phyloP scores from a whole-genome alignment of 2,888 invertebrate species.

The Amitus sp. region DNA sequence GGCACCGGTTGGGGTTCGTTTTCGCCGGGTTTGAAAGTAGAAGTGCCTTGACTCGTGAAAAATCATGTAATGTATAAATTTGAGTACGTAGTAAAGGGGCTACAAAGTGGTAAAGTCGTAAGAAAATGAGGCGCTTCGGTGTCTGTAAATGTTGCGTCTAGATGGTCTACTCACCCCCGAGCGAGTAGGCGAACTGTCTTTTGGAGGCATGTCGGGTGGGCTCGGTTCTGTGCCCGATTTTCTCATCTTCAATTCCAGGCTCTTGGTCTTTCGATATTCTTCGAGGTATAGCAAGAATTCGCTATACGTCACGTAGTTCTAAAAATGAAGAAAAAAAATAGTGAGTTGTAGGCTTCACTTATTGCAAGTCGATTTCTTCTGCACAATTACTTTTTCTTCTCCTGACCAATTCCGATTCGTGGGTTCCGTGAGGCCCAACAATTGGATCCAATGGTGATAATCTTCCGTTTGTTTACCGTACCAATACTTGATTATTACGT shows the following conservation, averaged over 20 bases:
- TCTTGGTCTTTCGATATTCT: constrained; percentile 69
- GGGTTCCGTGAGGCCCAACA: constrained; percentile 75
- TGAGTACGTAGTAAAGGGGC: too few relatives aligned
- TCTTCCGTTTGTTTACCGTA: constrained; percentile 78
- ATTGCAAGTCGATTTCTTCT: too few relatives aligned
- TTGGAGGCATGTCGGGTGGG: constrained; percentile 45
- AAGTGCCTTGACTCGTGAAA: too few relatives aligned
- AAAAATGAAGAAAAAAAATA: too few relatives aligned
- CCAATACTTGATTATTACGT: constrained; percentile 82
- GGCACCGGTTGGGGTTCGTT: too few relatives aligned
- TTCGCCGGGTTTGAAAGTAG: too few relatives aligned
- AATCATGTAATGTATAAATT: too few relatives aligned
- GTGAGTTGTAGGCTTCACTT: too few relatives aligned
- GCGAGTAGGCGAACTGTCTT: constrained; percentile 30
- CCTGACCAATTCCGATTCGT: constrained; percentile 80
- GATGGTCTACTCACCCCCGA: too few relatives aligned
- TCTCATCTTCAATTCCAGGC: constrained; percentile 63
- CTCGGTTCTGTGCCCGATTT: constrained; percentile 44
- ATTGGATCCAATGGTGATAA: constrained; percentile 77
- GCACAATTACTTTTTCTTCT: constrained; percentile 67
- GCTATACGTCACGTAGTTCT: constrained; percentile 77
- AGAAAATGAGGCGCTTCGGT: too few relatives aligned
- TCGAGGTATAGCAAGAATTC: constrained; percentile 76
- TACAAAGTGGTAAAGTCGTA: too few relatives aligned
- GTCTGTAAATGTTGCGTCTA: too few relatives aligned